Evolutionary conservation across 1,140 invertebrate species (phyloP).

Genomic region (Planococcus citri): DNA sequence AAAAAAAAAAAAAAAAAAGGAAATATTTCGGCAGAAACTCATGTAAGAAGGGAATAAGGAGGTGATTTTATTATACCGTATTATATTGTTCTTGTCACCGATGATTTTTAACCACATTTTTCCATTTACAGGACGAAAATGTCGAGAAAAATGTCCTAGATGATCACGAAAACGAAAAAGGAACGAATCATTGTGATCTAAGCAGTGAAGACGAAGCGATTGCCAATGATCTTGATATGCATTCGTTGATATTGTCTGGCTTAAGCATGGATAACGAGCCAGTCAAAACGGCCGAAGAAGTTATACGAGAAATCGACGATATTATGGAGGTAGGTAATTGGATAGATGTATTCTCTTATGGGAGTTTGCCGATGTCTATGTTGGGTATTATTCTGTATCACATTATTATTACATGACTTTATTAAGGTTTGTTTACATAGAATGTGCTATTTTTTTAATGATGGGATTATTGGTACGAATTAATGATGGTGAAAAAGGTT

Average conservation of each 20-base stretch:
- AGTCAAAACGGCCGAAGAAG: slow-evolving; percentile 90
- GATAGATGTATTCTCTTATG: slow-evolving; percentile 21
- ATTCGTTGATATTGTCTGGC: slow-evolving; percentile 84
- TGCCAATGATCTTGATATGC: slow-evolving; percentile 90
- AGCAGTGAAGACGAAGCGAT: slow-evolving; percentile 92
- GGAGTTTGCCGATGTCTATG: too few species aligned
- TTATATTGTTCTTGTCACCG: too few species aligned
- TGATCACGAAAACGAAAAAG: slow-evolving; percentile 26
- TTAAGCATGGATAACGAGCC: slow-evolving; percentile 58
- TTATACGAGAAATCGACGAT: slow-evolving; percentile 88
- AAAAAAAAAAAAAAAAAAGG: too few species aligned
- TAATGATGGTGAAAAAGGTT: too few species aligned
- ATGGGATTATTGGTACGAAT: too few species aligned
- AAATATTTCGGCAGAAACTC: too few species aligned
- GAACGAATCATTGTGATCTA: slow-evolving; percentile 52
- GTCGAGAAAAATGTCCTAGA: slow-evolving; percentile 4
- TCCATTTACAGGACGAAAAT: background rate
- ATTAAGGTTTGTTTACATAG: too few species aligned
- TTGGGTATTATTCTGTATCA: background rate
- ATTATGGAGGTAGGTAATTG: slow-evolving; percentile 86
- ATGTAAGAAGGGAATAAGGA: too few species aligned
- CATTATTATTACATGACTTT: too few species aligned
- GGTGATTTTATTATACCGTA: too few species aligned
- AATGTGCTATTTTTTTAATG: too few species aligned
- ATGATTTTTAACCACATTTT: background rate